Percentiles rank a stretch among this genome's conserved stretches.
These are phyloP conservation scores for Phrynocephalus versicolor DNA, from an alignment of 2,113 vertebrate species.

Conservation along the genomic window DNA sequence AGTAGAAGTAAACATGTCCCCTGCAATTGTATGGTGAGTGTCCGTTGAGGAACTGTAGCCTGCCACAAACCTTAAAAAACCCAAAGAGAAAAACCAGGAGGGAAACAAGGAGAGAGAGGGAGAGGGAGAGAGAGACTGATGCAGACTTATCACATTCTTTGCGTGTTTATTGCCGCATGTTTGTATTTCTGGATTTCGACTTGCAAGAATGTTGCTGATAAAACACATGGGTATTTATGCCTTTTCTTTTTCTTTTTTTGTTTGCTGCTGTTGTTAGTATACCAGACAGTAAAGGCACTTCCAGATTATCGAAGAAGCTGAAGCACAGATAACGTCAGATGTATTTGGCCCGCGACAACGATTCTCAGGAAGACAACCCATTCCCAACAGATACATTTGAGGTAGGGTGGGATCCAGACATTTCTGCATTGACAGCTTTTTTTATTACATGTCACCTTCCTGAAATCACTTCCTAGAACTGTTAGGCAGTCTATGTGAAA, in stretches of 20 bases:
- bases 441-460: neutral
- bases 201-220: conserved; percentile 66
- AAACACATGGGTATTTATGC: conserved; percentile 50
- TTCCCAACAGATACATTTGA: neutral
- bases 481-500: conserved; percentile 17
- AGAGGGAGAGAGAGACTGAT: conserved; percentile 37
- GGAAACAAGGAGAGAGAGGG: no score
- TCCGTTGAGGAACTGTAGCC: conserved; percentile 23
- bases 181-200: conserved; percentile 59
- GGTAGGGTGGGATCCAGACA: neutral
- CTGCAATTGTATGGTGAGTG: accelerated
- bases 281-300: conserved; percentile 12
- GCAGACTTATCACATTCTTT: conserved; percentile 65
- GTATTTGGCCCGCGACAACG: neutral
- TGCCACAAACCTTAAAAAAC: conserved; percentile 59
- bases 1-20: conserved; percentile 30
- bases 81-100: conserved; percentile 57
- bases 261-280: conserved; percentile 49
- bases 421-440: neutral
- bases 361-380: conserved; percentile 21
- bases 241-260: neutral
- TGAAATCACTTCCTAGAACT: neutral
- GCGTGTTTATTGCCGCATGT: conserved; percentile 59
- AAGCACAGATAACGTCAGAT: neutral
- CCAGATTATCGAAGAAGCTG: conserved; percentile 37